Conservation (phyloP, 2,113 vertebrate species). For the Neogobius melanostomus region DNA sequence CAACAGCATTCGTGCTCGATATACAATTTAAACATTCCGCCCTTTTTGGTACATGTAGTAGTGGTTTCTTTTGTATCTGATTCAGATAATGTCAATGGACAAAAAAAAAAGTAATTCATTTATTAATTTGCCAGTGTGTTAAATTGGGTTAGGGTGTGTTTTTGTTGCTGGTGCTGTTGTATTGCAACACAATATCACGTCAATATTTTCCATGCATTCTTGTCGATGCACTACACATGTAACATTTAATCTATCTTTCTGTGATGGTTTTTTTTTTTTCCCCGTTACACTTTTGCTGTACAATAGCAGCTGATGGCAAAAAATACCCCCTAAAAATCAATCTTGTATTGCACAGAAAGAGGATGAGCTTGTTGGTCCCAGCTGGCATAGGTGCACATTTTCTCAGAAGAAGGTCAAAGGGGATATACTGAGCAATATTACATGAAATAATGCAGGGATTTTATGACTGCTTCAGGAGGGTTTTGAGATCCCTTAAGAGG, state of each 20-base stretch:
- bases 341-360: slow-evolving; percentile 7
- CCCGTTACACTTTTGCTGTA: slow-evolving; percentile 2
- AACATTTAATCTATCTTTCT: background rate
- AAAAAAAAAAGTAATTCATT: too few species aligned
- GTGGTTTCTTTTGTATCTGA: background rate
- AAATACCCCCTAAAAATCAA: too few species aligned
- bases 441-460: slow-evolving; percentile 8
- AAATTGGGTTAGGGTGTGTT: too few species aligned
- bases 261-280: background rate
- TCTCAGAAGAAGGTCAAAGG: slow-evolving; percentile 18
- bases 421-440: slow-evolving; percentile 1
- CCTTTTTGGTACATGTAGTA: background rate
- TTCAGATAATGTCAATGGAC: too few species aligned
- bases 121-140: too few species aligned
- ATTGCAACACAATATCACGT: too few species aligned
- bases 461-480: slow-evolving; percentile 15
- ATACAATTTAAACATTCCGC: background rate
- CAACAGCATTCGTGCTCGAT: background rate
- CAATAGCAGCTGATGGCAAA: slow-evolving; percentile 18
- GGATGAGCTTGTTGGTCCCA: slow-evolving; percentile 21
- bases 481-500: background rate
- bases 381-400: slow-evolving; percentile 22
- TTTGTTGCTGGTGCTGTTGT: too few species aligned
- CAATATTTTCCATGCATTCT: too few species aligned
- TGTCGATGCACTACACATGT: too few species aligned